These are phyloP conservation scores for Channallabes apus DNA, from an alignment of 2,797 vertebrate species.

Conservation along the genomic window DNA sequence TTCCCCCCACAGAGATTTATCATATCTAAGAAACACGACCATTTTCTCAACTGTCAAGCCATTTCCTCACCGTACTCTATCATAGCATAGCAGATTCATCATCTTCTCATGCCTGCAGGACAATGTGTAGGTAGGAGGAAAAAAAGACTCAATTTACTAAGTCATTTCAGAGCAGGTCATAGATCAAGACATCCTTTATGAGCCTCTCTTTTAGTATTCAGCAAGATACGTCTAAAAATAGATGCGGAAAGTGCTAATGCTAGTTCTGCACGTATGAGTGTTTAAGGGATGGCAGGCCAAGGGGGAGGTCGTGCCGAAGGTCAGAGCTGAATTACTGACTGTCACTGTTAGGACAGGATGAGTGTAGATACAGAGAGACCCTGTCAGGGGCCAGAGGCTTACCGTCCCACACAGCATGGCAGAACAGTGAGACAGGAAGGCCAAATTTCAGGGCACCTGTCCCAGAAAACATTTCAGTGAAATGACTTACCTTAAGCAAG, in stretches of 20 bases:
- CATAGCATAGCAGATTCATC: constrained; percentile 49
- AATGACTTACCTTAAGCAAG: constrained; percentile 21
- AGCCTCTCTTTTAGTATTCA: constrained; percentile 46
- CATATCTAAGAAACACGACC: constrained; percentile 74
- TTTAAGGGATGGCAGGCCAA: constrained; percentile 57
- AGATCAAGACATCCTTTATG: constrained; percentile 42
- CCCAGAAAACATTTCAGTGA: constrained; percentile 31
- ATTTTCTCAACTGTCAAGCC: constrained; percentile 78
- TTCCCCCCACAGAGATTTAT: constrained; percentile 65
- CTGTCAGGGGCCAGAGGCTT: constrained; percentile 68
- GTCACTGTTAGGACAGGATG: constrained; percentile 68
- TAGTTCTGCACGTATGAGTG: constrained; percentile 33
- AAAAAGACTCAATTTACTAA: constrained; percentile 46
- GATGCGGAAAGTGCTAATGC: constrained; percentile 43
- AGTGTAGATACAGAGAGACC: constrained; percentile 64
- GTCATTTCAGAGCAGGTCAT: constrained; percentile 43
- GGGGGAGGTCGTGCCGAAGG: constrained; percentile 74
- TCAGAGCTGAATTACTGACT: constrained; percentile 74
- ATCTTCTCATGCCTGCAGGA: constrained; percentile 39
- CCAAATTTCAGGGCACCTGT: constrained; percentile 7
- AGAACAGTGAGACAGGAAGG: constrained; percentile 24
- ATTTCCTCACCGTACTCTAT: constrained; percentile 56
- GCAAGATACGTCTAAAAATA: constrained; percentile 49
- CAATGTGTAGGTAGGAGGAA: constrained; percentile 42
- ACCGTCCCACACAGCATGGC: constrained; percentile 47